Percentiles rank a stretch among this genome's conserved stretches.
phyloP scores from a whole-genome alignment of 1,140 invertebrate genomes.

The Ceratina calcarata region DNA sequence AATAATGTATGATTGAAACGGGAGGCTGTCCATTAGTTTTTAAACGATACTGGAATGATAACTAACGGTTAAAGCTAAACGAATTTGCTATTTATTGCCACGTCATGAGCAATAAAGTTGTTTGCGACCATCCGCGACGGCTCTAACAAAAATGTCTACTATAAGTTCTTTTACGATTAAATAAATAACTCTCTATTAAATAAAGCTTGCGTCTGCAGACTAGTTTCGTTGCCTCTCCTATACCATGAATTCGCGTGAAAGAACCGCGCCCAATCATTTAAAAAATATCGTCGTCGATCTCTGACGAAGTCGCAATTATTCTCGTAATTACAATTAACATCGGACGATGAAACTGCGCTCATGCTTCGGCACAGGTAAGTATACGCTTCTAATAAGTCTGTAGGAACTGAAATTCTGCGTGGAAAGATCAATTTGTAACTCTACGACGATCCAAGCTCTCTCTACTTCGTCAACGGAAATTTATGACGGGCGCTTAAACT shows the following conservation, averaged over 20 bases:
- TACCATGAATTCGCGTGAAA: background rate
- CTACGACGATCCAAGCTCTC: too few species aligned
- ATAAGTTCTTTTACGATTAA: background rate
- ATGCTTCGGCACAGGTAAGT: background rate
- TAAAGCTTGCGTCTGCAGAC: slow-evolving; percentile 14
- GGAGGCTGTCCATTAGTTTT: too few species aligned
- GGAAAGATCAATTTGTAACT: background rate
- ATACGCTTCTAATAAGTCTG: background rate
- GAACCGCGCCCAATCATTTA: background rate
- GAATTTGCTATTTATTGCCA: slow-evolving; percentile 38
- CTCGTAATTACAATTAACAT: background rate
- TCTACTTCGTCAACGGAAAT: too few species aligned
- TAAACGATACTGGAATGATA: slow-evolving; percentile 29
- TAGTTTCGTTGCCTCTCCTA: slow-evolving; percentile 1
- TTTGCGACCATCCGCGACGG: background rate
- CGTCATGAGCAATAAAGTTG: slow-evolving; percentile 40
- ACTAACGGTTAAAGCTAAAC: slow-evolving; percentile 18
- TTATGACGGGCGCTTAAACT: background rate
- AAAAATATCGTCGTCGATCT: background rate
- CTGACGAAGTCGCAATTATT: background rate
- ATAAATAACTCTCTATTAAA: slow-evolving; percentile 1
- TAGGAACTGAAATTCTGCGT: slow-evolving; percentile 26
- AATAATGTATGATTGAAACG: too few species aligned
- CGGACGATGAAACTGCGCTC: too few species aligned
- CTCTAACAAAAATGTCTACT: slow-evolving; percentile 8